These are phyloP conservation scores for Drosophila peninsularis DNA, from an alignment of 2,888 invertebrate species.

Conservation along the genomic window DNA sequence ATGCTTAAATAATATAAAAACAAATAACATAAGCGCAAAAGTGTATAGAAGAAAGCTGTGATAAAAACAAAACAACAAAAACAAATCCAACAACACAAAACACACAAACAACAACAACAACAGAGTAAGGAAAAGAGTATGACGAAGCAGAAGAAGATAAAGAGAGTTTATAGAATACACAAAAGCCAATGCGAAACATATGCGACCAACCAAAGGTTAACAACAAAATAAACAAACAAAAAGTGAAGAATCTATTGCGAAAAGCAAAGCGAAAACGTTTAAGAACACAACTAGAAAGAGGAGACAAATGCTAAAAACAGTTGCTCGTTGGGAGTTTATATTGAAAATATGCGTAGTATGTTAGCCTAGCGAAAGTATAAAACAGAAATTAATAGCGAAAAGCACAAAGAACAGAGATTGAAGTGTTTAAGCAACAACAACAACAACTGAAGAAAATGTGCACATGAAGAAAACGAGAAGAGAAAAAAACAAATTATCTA, in stretches of 20 bases:
- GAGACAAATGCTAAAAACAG: constrained; percentile 6
- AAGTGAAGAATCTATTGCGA: constrained; percentile 48
- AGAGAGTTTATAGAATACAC: constrained; percentile 14
- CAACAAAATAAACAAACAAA: constrained; percentile 51
- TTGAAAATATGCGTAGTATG: constrained; percentile 38
- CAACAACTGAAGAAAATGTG: constrained; percentile 31
- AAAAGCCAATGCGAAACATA: constrained; percentile 76
- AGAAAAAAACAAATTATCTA: constrained; percentile 10
- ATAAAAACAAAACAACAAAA: constrained; percentile 58
- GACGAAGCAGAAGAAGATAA: not conserved
- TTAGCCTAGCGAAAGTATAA: constrained; percentile 54
- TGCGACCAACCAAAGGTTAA: constrained; percentile 79
- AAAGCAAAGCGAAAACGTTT: constrained; percentile 18
- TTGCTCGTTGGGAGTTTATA: constrained; percentile 25
- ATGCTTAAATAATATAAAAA: constrained; percentile 57
- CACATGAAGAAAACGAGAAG: constrained; percentile 18
- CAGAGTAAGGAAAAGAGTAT: not conserved
- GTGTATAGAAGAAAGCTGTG: constrained; percentile 71
- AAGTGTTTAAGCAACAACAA: constrained; percentile 44
- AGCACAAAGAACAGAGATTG: constrained; percentile 27
- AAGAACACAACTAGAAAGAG: constrained; percentile 18
- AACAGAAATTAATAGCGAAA: constrained; percentile 15
- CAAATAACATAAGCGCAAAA: constrained; percentile 65
- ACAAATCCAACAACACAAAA: constrained; percentile 40
- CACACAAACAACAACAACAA: constrained; percentile 37